Percentiles rank a stretch among this genome's conserved stretches.
phyloP scores from a whole-genome alignment of 2,797 vertebrate species.

The Mycteria americana region DNA sequence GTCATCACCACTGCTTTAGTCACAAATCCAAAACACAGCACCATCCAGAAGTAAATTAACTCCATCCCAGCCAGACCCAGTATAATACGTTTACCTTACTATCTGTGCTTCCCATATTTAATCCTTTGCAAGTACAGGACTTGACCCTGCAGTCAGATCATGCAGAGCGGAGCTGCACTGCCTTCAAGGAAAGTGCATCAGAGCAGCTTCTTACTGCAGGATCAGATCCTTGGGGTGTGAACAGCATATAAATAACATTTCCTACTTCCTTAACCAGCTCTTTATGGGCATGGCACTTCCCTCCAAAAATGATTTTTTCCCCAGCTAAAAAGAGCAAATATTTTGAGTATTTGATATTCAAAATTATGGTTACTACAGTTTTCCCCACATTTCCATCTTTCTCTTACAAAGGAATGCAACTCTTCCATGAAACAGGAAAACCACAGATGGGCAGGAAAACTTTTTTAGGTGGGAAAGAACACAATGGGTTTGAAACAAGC shows the following conservation, averaged over 20 bases:
- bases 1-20: neutral
- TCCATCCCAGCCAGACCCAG: neutral
- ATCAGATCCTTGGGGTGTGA: neutral
- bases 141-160: neutral
- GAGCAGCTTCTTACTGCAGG: neutral
- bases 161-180: neutral
- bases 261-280: neutral
- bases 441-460: neutral
- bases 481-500: neutral
- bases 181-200: neutral
- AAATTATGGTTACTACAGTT: neutral
- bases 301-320: neutral
- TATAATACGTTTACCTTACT: neutral
- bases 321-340: neutral
- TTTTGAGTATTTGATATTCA: neutral
- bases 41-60: neutral
- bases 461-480: neutral
- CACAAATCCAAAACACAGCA: neutral
- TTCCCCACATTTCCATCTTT: neutral
- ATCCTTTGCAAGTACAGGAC: neutral
- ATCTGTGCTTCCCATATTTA: neutral
- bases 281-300: neutral
- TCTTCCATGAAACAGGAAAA: neutral
- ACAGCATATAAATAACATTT: neutral
- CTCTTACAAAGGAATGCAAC: neutral